phyloP scores from a whole-genome alignment of 2,113 vertebrate species.

The Zosterops borbonicus region DNA sequence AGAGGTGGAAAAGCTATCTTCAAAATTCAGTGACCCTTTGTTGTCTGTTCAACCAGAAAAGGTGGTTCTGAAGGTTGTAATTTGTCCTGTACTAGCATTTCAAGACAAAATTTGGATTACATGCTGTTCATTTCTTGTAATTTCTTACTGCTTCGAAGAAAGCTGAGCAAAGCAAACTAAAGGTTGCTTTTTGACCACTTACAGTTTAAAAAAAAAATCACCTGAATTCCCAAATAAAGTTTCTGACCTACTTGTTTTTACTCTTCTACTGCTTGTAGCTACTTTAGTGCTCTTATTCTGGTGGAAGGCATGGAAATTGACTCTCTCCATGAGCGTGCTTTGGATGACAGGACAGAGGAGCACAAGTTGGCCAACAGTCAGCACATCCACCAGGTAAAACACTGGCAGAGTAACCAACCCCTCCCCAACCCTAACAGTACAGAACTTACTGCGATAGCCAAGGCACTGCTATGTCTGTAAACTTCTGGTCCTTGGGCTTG shows the following conservation, averaged over 20 bases:
- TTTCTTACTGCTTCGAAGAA: background rate
- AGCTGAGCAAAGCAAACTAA: background rate
- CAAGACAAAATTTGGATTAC: background rate
- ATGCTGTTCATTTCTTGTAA: background rate
- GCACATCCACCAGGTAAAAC: constrained; percentile 83
- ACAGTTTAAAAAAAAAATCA: fast-evolving
- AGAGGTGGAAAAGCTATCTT: background rate
- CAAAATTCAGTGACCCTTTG: background rate
- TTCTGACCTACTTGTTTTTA: background rate
- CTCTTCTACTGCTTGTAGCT: constrained; percentile 71
- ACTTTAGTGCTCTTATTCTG: constrained; percentile 92
- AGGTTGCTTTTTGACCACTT: background rate
- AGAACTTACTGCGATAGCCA: background rate
- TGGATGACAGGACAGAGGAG: constrained; percentile 88
- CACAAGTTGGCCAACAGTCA: constrained; percentile 86
- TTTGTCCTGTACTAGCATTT: background rate
- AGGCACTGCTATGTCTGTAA: background rate
- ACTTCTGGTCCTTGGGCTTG: background rate
- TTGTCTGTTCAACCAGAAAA: background rate
- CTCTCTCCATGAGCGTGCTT: constrained; percentile 89
- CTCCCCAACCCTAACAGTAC: background rate
- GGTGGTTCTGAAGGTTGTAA: background rate
- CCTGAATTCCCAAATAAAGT: background rate
- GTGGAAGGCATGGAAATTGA: constrained; percentile 98
- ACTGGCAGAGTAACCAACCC: background rate